Conservation (phyloP, 2,797 vertebrate genomes). For the Micromesistius poutassou region DNA sequence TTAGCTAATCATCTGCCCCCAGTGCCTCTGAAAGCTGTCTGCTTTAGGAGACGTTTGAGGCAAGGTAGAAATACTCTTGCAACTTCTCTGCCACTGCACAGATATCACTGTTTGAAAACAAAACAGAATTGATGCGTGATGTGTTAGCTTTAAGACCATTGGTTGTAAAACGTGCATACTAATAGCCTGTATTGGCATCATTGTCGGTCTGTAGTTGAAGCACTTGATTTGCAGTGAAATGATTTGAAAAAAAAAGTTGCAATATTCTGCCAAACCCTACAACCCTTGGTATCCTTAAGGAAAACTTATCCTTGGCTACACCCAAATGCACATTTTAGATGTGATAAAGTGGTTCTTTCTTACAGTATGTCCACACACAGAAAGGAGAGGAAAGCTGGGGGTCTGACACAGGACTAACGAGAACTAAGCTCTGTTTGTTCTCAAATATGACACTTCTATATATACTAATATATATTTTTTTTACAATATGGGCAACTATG, state of each 20-base stretch:
- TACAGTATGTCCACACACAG: background rate
- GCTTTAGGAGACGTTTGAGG: constrained; percentile 19
- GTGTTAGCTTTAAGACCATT: background rate
- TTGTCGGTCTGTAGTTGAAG: constrained; percentile 28
- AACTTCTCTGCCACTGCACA: constrained; percentile 8
- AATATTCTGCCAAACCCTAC: constrained; percentile 41
- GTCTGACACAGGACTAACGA: background rate
- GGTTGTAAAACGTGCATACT: background rate
- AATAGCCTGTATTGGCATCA: background rate
- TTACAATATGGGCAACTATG: background rate
- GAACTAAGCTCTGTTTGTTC: background rate
- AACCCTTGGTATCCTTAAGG: constrained; percentile 54
- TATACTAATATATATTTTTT: background rate
- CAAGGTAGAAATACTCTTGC: constrained; percentile 6
- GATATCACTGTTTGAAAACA: constrained; percentile 6
- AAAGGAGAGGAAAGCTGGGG: background rate
- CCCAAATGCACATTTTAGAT: constrained; percentile 10
- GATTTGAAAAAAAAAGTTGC: constrained; percentile 28
- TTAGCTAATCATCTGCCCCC: constrained; percentile 32
- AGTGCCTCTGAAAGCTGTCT: constrained; percentile 28
- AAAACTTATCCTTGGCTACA: constrained; percentile 29
- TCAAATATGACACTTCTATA: background rate
- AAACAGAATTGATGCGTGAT: constrained; percentile 11
- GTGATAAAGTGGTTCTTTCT: background rate
- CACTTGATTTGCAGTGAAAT: constrained; percentile 3